A percentile compares a stretch with the other conserved stretches of the same genome.
These are phyloP conservation scores for Drusus annulatus DNA, from an alignment of 1,140 invertebrate species.

Conservation along the genomic window DNA sequence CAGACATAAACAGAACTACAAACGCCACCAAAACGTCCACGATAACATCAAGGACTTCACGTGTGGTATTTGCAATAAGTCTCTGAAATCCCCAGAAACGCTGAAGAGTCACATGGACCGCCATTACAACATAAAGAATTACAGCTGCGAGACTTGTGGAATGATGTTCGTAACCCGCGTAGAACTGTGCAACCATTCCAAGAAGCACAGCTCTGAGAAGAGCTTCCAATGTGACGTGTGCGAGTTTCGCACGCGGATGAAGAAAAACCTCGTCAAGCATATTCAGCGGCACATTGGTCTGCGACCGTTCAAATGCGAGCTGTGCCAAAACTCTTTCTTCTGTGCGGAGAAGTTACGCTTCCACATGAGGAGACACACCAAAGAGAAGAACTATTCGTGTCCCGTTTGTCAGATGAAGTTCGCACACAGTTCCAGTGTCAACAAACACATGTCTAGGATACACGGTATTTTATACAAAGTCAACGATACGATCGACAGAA, in stretches of 20 bases:
- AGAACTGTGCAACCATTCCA: conserved; percentile 67
- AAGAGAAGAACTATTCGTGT: conserved; percentile 74
- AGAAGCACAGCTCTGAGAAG: conserved; percentile 64
- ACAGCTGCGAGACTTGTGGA: conserved; percentile 69
- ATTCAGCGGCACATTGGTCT: conserved; percentile 68
- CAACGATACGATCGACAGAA: conserved; percentile 60
- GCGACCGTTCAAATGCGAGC: conserved; percentile 65
- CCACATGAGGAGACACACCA: conserved; percentile 71
- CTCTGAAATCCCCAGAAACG: conserved; percentile 65
- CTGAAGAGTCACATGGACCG: conserved; percentile 66
- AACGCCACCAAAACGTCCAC: conserved; percentile 67
- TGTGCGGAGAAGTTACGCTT: conserved; percentile 64
- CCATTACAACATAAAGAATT: conserved; percentile 69
- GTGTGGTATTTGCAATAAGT: conserved; percentile 64
- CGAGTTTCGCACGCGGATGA: conserved; percentile 68
- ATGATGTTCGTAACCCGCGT: conserved; percentile 67
- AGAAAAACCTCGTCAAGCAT: conserved; percentile 68
- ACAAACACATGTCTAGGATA: conserved; percentile 67
- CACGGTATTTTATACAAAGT: conserved; percentile 66
- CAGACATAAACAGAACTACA: conserved; percentile 68
- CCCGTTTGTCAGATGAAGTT: conserved; percentile 71
- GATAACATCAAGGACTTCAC: conserved; percentile 61
- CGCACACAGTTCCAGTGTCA: conserved; percentile 66
- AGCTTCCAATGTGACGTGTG: conserved; percentile 68
- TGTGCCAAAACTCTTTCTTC: conserved; percentile 64